phyloP scores from a whole-genome alignment of 1,140 invertebrate species.

The Drosophila pseudoananassae region DNA sequence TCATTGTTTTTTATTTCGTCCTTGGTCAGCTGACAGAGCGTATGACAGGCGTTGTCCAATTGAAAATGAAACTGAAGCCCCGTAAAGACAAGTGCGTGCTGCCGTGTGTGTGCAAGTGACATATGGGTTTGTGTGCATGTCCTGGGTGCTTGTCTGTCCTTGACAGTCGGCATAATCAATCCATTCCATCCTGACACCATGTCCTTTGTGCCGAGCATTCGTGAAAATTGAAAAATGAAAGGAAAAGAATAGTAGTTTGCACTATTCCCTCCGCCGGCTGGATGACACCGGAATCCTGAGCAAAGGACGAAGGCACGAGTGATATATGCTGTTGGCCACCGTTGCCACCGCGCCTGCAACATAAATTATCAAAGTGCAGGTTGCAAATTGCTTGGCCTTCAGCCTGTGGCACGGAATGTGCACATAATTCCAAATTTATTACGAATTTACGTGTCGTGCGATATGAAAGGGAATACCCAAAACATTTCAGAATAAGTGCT shows the following conservation, averaged over 20 bases:
- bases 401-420: constrained; percentile 68
- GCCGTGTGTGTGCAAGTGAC: constrained; percentile 1
- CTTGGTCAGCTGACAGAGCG: constrained; percentile 46
- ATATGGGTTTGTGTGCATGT: constrained; percentile 2
- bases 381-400: constrained; percentile 80
- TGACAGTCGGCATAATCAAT: constrained; percentile 72
- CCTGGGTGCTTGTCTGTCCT: constrained; percentile 27
- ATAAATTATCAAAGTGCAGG: constrained; percentile 81
- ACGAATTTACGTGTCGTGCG: constrained; percentile 72
- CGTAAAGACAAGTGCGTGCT: constrained; percentile 19
- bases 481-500: constrained; percentile 2
- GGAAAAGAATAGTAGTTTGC: not conserved
- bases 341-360: constrained; percentile 53
- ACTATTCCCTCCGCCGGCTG: constrained; percentile 10
- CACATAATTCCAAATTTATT: constrained; percentile 81
- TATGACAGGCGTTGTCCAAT: constrained; percentile 46
- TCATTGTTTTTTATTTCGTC: constrained; percentile 2
- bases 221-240: constrained; percentile 61
- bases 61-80: constrained; percentile 52
- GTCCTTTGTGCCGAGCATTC: constrained; percentile 50
- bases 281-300: constrained; percentile 32
- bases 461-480: constrained; percentile 62
- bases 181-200: constrained; percentile 40
- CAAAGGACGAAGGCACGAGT: constrained; percentile 14
- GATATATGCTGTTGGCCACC: constrained; percentile 55